phyloP scores from a whole-genome alignment of 2,797 vertebrate genomes.

The Borostomias antarcticus region DNA sequence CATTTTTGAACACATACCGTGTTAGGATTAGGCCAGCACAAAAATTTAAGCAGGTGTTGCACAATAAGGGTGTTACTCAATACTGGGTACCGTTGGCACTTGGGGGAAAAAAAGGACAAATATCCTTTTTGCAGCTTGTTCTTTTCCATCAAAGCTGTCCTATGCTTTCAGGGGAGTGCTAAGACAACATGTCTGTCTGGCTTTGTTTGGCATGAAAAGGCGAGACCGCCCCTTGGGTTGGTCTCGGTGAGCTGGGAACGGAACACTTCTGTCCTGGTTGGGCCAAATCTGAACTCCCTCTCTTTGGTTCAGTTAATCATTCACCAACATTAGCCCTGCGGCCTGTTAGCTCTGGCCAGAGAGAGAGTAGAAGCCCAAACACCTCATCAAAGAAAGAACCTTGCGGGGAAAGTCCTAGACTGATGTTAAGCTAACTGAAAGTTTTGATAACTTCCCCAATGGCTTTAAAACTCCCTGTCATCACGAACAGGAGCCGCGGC shows the following conservation, averaged over 20 bases:
- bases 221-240: slow-evolving; percentile 44
- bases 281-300: slow-evolving; percentile 32
- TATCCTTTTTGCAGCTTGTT: slow-evolving; percentile 46
- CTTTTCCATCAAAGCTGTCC: slow-evolving; percentile 54
- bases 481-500: slow-evolving; percentile 47
- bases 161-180: slow-evolving; percentile 48
- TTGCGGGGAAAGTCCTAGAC: slow-evolving; percentile 35
- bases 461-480: slow-evolving; percentile 38
- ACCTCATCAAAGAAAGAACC: slow-evolving; percentile 37
- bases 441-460: slow-evolving; percentile 44
- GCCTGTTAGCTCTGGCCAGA: slow-evolving; percentile 20
- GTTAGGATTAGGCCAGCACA: slow-evolving; percentile 8
- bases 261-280: slow-evolving; percentile 33
- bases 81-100: slow-evolving; percentile 38
- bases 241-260: slow-evolving; percentile 34
- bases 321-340: slow-evolving; percentile 37
- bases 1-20: slow-evolving; percentile 19
- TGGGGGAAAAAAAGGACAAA: slow-evolving; percentile 18
- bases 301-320: slow-evolving; percentile 52
- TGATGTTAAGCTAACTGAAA: slow-evolving; percentile 38
- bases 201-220: slow-evolving; percentile 61
- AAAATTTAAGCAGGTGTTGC: slow-evolving; percentile 51
- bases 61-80: slow-evolving; percentile 55
- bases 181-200: slow-evolving; percentile 55
- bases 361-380: slow-evolving; percentile 24